A percentile compares a stretch with the other conserved stretches of the same genome.
These are phyloP conservation scores for Tupaia tana DNA, from an alignment of 2,113 vertebrate species.

Conservation along the genomic window DNA sequence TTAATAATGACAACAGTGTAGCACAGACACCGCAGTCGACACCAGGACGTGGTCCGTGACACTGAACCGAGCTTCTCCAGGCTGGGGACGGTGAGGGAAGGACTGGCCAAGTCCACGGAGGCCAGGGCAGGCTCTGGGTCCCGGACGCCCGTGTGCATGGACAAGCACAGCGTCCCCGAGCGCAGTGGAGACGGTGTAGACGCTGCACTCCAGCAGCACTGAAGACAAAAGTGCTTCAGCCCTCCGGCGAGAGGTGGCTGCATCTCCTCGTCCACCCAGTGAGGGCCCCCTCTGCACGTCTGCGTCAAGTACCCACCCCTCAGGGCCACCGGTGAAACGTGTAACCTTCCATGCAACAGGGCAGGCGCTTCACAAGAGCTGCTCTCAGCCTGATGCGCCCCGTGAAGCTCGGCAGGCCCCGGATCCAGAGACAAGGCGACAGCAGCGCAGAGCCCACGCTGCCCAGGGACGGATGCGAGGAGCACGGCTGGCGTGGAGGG, in stretches of 20 bases:
- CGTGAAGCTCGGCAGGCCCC: background rate
- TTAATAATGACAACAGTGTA: conserved; percentile 80
- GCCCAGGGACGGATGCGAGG: background rate
- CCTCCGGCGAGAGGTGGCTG: conserved; percentile 83
- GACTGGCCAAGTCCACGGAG: conserved; percentile 67
- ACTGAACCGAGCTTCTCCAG: conserved; percentile 59
- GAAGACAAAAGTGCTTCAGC: conserved; percentile 83
- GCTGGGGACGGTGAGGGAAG: background rate
- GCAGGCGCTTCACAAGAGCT: conserved; percentile 56
- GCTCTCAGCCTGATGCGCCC: conserved; percentile 11
- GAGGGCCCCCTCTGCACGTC: conserved; percentile 77
- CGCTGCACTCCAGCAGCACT: conserved; percentile 74
- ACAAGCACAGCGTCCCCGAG: conserved; percentile 53
- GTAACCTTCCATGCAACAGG: conserved; percentile 71
- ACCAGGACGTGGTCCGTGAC: conserved; percentile 42
- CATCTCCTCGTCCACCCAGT: conserved; percentile 77
- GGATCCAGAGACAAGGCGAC: conserved; percentile 34
- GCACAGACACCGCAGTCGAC: conserved; percentile 71
- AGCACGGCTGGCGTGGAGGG: conserved; percentile 35
- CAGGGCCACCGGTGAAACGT: conserved; percentile 8
- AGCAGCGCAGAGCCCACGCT: background rate
- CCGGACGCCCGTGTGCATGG: conserved; percentile 26
- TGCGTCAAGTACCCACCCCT: conserved; percentile 63
- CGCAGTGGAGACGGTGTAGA: conserved; percentile 64
- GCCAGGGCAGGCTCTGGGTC: conserved; percentile 61